Evolutionary conservation across 2,797 vertebrate species (phyloP).

Genomic region (Cossypha niveicapilla): DNA sequence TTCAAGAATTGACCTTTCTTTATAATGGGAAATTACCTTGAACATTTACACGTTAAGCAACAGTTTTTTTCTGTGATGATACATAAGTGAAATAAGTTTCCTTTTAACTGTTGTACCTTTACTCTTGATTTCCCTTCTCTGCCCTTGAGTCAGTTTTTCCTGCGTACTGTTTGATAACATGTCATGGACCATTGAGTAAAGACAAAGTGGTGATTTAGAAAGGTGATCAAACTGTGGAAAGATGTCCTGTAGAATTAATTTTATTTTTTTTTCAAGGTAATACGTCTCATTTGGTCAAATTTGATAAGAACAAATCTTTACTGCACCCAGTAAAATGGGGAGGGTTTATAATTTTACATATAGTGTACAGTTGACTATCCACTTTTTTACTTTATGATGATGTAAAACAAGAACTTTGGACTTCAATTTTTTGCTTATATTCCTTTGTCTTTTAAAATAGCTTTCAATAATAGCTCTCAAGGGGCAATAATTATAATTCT

Average conservation of each 20-base stretch:
- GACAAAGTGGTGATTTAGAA: not conserved
- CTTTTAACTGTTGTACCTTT: slow-evolving; percentile 24
- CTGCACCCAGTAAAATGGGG: not conserved
- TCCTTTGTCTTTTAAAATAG: not conserved
- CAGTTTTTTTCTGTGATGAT: slow-evolving; percentile 29
- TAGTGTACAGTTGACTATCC: not conserved
- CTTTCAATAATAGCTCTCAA: not conserved
- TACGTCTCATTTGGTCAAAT: not conserved
- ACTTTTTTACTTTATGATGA: not conserved
- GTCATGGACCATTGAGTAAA: not conserved
- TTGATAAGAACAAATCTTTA: not conserved
- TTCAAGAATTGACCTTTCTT: slow-evolving; percentile 28
- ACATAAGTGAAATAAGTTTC: not conserved
- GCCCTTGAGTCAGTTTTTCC: slow-evolving; percentile 32
- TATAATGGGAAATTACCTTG: not conserved
- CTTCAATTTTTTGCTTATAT: not conserved
- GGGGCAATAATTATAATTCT: not conserved
- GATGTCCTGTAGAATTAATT: not conserved
- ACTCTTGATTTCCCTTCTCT: not conserved
- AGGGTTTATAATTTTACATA: not conserved
- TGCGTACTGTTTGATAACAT: not conserved
- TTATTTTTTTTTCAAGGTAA: not conserved
- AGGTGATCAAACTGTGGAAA: not conserved
- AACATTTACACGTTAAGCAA: not conserved
- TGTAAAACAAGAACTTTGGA: not conserved